Conservation (phyloP, 2,113 vertebrate species). For the Engystomops pustulosus region DNA sequence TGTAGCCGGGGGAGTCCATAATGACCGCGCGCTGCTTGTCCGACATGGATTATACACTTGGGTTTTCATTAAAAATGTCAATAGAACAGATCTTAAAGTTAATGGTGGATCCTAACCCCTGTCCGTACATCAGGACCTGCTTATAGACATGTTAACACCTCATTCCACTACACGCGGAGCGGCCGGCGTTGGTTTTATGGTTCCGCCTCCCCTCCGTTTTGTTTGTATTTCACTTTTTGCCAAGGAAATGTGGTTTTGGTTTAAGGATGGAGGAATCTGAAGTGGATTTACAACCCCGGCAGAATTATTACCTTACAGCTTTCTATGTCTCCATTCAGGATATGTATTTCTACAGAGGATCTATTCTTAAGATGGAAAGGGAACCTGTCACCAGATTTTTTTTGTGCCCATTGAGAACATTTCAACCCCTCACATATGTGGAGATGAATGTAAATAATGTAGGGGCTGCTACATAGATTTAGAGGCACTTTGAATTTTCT, state of each 20-base stretch:
- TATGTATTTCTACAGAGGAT: background rate
- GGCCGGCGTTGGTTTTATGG: background rate
- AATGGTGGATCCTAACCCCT: background rate
- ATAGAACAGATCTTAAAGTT: background rate
- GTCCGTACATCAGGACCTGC: background rate
- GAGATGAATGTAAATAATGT: no score
- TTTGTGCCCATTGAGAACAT: no score
- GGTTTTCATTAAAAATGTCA: background rate
- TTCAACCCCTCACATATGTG: no score
- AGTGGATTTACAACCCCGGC: slow-evolving; percentile 23
- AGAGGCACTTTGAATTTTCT: no score
- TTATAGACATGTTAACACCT: background rate
- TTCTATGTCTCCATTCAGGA: background rate
- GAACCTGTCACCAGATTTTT: no score
- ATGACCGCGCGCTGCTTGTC: background rate
- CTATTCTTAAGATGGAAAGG: background rate
- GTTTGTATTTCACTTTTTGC: slow-evolving; percentile 21
- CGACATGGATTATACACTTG: background rate
- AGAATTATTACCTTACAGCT: slow-evolving; percentile 21
- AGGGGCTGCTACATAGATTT: no score
- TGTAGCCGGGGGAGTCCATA: background rate
- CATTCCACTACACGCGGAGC: background rate
- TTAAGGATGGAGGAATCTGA: slow-evolving; percentile 7
- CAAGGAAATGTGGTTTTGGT: slow-evolving; percentile 41
- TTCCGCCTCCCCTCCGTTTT: background rate